A percentile compares a stretch with the other conserved stretches of the same genome.
Evolutionary conservation across 2,888 invertebrate genomes (phyloP).

Genomic region (Timema podura): DNA sequence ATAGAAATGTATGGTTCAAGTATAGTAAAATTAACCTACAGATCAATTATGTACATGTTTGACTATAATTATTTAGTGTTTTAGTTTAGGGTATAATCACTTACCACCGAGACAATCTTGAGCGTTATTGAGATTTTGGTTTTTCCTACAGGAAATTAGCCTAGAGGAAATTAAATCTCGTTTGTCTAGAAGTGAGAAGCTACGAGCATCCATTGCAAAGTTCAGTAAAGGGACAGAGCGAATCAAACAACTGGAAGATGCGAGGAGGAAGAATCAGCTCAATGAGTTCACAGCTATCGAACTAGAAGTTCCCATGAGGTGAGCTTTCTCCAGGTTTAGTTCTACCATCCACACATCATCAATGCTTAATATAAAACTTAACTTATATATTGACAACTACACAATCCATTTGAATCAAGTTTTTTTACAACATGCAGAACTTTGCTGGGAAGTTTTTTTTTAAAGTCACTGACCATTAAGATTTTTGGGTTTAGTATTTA

Average conservation of each 20-base stretch:
- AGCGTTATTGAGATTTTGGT: background rate
- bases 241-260: conserved; percentile 47
- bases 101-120: too few relatives aligned
- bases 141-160: conserved; percentile 52
- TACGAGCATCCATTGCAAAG: conserved; percentile 62
- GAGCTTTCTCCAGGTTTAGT: conserved; percentile 31
- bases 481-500: too few relatives aligned
- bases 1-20: too few relatives aligned
- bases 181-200: conserved; percentile 61
- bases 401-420: too few relatives aligned
- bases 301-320: conserved; percentile 73
- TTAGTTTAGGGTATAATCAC: background rate
- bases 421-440: too few relatives aligned
- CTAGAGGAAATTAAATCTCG: conserved; percentile 66
- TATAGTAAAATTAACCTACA: background rate
- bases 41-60: background rate
- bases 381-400: too few relatives aligned
- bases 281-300: conserved; percentile 71
- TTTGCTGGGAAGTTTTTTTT: too few relatives aligned
- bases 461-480: too few relatives aligned
- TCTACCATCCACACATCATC: too few relatives aligned
- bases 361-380: too few relatives aligned
- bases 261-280: conserved; percentile 47
- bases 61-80: background rate
- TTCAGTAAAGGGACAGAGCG: conserved; percentile 62